Evolutionary conservation across 2,797 vertebrate species (phyloP).

Genomic region (Xyrichtys novacula): DNA sequence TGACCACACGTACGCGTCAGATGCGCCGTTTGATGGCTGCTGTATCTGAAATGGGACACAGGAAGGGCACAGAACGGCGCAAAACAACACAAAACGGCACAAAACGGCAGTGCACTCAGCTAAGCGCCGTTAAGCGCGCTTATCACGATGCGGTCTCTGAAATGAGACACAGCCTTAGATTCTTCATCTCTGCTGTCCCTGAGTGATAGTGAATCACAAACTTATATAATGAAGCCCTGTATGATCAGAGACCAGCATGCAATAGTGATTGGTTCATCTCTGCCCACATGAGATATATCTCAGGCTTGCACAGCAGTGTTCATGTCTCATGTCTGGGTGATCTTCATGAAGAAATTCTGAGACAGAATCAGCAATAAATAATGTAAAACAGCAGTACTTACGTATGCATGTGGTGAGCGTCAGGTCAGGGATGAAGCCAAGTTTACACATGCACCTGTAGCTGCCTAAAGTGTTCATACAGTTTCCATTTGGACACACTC

Average conservation of each 20-base stretch:
- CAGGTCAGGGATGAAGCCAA: slow-evolving; percentile 91
- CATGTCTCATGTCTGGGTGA: slow-evolving; percentile 1
- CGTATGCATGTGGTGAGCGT: slow-evolving; percentile 91
- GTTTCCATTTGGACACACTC: slow-evolving; percentile 93
- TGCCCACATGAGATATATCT: slow-evolving; percentile 1
- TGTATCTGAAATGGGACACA: too few relatives aligned
- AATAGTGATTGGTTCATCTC: slow-evolving; percentile 6
- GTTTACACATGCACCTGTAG: slow-evolving; percentile 94
- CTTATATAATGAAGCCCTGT: slow-evolving; percentile 3
- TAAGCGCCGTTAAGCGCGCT: too few relatives aligned
- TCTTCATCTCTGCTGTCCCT: slow-evolving; percentile 6
- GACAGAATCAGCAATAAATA: not conserved
- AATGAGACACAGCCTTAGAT: not conserved
- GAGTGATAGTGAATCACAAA: slow-evolving; percentile 26
- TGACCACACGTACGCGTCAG: too few relatives aligned
- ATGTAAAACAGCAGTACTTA: slow-evolving; percentile 82
- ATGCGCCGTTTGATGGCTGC: too few relatives aligned
- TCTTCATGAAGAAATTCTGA: not conserved
- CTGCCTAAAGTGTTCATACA: slow-evolving; percentile 96
- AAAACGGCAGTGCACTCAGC: too few relatives aligned
- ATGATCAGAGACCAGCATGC: slow-evolving; percentile 42
- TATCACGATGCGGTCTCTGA: too few relatives aligned
- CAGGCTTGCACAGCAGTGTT: not conserved
- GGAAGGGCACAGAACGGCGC: too few relatives aligned
- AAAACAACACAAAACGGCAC: too few relatives aligned